phyloP scores from a whole-genome alignment of 2,113 vertebrate species.

The Egretta garzetta region DNA sequence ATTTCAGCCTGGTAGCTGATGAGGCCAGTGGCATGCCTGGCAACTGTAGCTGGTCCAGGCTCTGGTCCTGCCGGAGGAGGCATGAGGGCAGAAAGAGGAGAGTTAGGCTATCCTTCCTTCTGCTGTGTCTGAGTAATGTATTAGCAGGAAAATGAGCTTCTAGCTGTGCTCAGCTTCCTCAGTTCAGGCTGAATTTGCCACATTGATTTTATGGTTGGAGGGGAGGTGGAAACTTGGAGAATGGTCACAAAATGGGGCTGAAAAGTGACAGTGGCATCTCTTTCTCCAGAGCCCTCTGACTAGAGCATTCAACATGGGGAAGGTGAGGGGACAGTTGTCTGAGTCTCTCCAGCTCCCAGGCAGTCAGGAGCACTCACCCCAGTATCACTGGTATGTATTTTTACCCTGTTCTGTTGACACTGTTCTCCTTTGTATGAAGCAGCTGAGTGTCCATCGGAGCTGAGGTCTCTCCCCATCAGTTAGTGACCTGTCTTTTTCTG shows the following conservation, averaged over 20 bases:
- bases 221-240: background rate
- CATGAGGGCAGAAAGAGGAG: background rate
- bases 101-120: background rate
- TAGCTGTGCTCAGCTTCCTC: background rate
- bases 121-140: background rate
- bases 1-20: background rate
- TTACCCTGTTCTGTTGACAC: background rate
- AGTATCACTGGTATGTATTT: background rate
- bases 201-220: background rate
- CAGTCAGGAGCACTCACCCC: background rate
- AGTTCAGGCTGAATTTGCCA: background rate
- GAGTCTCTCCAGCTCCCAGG: background rate
- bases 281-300: background rate
- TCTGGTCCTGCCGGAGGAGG: background rate
- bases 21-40: background rate
- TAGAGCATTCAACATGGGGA: background rate
- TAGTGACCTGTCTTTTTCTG: background rate
- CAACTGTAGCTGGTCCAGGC: background rate
- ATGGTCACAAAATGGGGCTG: background rate
- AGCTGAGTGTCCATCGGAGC: background rate
- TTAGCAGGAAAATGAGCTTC: background rate
- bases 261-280: background rate
- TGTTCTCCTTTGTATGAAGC: background rate
- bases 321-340: background rate
- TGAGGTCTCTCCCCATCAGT: background rate